Evolutionary conservation across 2,797 vertebrate species (phyloP), one percentile per base, ranked within the genome.

Genomic region (Aphelocoma californica): DNA sequence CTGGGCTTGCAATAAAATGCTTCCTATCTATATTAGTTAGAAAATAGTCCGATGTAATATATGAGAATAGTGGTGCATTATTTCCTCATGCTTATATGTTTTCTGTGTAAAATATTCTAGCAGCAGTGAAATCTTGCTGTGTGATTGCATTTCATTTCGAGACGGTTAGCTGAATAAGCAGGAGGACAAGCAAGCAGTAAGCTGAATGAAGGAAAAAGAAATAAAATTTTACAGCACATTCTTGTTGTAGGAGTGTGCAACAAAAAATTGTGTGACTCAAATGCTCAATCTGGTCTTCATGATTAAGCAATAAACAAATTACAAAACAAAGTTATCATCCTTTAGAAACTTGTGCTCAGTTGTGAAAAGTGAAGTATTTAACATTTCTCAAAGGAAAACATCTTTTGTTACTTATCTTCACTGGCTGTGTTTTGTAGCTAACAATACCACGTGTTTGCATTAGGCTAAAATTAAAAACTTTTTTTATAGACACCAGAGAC

Each of bases 281-380:
- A 38, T 38, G 80, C 92, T 92, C 93, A 97, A 90, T 64, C 66
- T 96, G 90, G 94, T 93, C 88, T 95, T 93, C 62, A 61, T 91
- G 93, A 95, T 94, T 95, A 92, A 93, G 96, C 85, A 94, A 88
- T 88, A 91, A 93, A 88, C 93, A 86, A 95, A 95, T 93, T 90
- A 66, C 70, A 92, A 95, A 93, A 88, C 75, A 62, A 90, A 90
- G 91, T 97, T 90, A 90, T 93, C 92, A 19, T 90, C 69, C 56
- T 97, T 96, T 95, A 93, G 95, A 96, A 97, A 96, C 93, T 95
- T 93, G 42, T 86, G 65, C 85, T 96, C 15, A 5, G 38, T 97
- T 4, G 45, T 95, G 95, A 96, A 96, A 92, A 93, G 72, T 3
- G 0, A 92, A 87, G 84, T 91, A 85, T 95, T 95, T 95, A 95